phyloP scores from a whole-genome alignment of 2,888 invertebrate genomes.

The Agrochola lychnidis region DNA sequence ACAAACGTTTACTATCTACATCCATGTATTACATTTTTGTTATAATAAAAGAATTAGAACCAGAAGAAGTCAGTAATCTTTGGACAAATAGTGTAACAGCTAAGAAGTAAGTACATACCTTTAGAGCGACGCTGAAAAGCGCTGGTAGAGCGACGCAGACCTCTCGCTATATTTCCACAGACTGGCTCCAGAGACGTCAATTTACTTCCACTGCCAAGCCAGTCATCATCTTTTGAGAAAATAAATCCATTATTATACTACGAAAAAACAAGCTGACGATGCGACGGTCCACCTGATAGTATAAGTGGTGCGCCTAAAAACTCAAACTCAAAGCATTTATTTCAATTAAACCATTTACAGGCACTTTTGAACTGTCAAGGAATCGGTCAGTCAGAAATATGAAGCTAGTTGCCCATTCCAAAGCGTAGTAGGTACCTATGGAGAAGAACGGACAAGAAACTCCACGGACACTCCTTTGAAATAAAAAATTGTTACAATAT shows the following conservation, averaged over 20 bases:
- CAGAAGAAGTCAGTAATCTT: neutral
- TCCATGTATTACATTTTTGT: neutral
- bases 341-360: too few relatives aligned
- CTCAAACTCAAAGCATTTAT: too few relatives aligned
- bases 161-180: slow-evolving; percentile 86
- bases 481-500: too few relatives aligned
- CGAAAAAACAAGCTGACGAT: neutral
- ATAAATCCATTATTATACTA: neutral
- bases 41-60: neutral
- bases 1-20: too few relatives aligned
- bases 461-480: too few relatives aligned
- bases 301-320: too few relatives aligned
- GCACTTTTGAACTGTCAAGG: too few relatives aligned
- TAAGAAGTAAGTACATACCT: slow-evolving; percentile 36
- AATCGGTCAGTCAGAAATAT: too few relatives aligned
- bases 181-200: slow-evolving; percentile 86
- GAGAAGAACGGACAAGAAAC: too few relatives aligned
- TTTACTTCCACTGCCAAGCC: slow-evolving; percentile 85
- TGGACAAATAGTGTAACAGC: too few relatives aligned
- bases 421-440: too few relatives aligned
- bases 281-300: neutral
- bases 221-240: slow-evolving; percentile 80
- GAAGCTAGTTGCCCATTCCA: too few relatives aligned
- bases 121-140: slow-evolving; percentile 33
- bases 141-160: slow-evolving; percentile 77